Evolutionary conservation across 2,797 vertebrate genomes (phyloP).

Genomic region (Cirrhinus mrigala): DNA sequence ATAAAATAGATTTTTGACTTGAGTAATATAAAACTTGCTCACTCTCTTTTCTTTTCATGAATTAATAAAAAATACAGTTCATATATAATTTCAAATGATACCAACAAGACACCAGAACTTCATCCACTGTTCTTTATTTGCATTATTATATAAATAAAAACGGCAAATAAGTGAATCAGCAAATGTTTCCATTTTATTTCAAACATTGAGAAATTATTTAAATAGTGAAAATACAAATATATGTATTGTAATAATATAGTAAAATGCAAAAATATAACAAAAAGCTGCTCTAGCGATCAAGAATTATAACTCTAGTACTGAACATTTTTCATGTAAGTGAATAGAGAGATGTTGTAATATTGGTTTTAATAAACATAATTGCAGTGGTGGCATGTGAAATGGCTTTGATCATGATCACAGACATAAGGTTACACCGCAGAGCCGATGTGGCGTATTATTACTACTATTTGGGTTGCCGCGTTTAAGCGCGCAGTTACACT

Average conservation of each 20-base stretch:
- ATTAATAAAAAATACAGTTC: neutral
- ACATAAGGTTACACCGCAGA: slow-evolving; percentile 35
- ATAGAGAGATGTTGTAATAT: slow-evolving; percentile 1
- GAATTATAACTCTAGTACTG: neutral
- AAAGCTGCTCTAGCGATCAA: neutral
- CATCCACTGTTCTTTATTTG: slow-evolving; percentile 26
- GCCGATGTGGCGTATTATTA: slow-evolving; percentile 1
- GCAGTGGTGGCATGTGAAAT: slow-evolving; percentile 5
- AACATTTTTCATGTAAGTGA: neutral
- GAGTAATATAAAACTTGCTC: slow-evolving; percentile 2
- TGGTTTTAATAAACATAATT: slow-evolving; percentile 32
- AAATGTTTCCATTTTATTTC: neutral
- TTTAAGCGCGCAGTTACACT: neutral
- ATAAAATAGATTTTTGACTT: slow-evolving; percentile 30
- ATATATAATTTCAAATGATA: neutral
- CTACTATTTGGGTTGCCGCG: neutral
- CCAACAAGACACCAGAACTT: neutral
- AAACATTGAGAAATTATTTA: neutral
- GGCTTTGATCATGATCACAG: slow-evolving; percentile 25
- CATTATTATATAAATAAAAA: slow-evolving; percentile 3
- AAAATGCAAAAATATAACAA: neutral
- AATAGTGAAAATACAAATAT: neutral
- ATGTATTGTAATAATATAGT: neutral
- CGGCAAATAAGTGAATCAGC: neutral
- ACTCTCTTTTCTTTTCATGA: neutral